Evolutionary conservation across 1,140 invertebrate species (phyloP).

Genomic region (Zaprionus ghesquierei): DNA sequence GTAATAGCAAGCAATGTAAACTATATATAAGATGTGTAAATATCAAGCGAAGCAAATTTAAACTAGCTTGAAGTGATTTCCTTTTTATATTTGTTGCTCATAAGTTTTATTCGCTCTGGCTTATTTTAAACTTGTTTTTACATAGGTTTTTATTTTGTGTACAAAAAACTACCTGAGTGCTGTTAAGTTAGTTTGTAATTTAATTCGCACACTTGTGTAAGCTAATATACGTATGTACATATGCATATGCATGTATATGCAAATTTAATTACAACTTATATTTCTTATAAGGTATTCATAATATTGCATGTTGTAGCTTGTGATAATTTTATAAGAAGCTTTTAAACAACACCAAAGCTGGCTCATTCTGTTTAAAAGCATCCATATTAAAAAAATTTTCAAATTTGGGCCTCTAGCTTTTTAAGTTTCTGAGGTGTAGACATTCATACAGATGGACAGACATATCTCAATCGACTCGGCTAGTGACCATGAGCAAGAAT

Average conservation of each 20-base stretch:
- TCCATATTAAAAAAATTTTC: too few relatives aligned
- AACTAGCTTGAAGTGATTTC: conserved; percentile 15
- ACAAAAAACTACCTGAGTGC: conserved; percentile 48
- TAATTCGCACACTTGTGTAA: conserved; percentile 24
- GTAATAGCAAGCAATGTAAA: conserved; percentile 12
- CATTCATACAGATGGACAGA: too few relatives aligned
- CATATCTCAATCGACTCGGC: too few relatives aligned
- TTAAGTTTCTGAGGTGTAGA: too few relatives aligned
- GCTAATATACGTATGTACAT: background rate
- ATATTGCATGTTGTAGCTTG: too few relatives aligned
- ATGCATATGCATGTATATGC: background rate
- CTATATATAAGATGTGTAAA: conserved; percentile 25
- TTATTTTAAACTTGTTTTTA: conserved; percentile 7
- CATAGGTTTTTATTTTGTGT: conserved; percentile 26
- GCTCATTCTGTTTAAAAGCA: too few relatives aligned
- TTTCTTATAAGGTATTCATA: too few relatives aligned
- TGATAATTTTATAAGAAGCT: too few relatives aligned
- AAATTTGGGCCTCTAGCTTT: too few relatives aligned
- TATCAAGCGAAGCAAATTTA: background rate
- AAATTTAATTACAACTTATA: too few relatives aligned
- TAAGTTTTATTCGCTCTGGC: conserved; percentile 37
- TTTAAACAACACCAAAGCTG: too few relatives aligned
- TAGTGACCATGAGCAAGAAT: too few relatives aligned
- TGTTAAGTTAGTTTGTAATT: conserved; percentile 61
- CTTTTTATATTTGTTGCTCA: conserved; percentile 26